These are phyloP conservation scores for Hypanus sabinus DNA, from an alignment of 2,113 vertebrate genomes.

Conservation along the genomic window DNA sequence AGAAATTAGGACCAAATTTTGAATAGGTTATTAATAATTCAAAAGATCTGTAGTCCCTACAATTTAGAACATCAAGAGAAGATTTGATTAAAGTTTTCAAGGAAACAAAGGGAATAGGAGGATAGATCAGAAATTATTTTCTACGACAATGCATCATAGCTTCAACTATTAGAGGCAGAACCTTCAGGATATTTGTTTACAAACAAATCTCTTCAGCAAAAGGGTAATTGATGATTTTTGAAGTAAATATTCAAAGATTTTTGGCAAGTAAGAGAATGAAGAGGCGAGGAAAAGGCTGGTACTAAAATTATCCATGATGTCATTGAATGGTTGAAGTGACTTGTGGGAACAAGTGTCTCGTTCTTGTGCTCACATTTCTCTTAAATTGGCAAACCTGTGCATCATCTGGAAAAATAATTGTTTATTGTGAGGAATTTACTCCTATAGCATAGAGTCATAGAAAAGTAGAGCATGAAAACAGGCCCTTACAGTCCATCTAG, in stretches of 20 bases:
- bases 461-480: too few species aligned
- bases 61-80: too few species aligned
- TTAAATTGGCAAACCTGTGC: neutral
- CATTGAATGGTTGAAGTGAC: neutral
- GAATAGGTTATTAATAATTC: too few species aligned
- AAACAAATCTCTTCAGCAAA: too few species aligned
- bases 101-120: too few species aligned
- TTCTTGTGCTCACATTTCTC: neutral
- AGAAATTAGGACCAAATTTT: too few species aligned
- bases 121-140: too few species aligned
- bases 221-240: neutral
- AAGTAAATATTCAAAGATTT: neutral
- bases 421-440: neutral
- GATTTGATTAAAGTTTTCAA: too few species aligned
- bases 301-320: neutral
- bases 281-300: neutral
- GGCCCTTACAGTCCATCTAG: too few species aligned
- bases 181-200: neutral
- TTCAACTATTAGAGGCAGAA: neutral
- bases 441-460: neutral
- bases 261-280: neutral
- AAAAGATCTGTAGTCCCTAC: too few species aligned
- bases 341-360: too few species aligned
- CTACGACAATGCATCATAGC: neutral
- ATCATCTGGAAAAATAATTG: neutral